A percentile compares a stretch with the other conserved stretches of the same genome.
These are phyloP conservation scores for Hecatera dysodea DNA, from an alignment of 2,888 invertebrate species.

Conservation along the genomic window DNA sequence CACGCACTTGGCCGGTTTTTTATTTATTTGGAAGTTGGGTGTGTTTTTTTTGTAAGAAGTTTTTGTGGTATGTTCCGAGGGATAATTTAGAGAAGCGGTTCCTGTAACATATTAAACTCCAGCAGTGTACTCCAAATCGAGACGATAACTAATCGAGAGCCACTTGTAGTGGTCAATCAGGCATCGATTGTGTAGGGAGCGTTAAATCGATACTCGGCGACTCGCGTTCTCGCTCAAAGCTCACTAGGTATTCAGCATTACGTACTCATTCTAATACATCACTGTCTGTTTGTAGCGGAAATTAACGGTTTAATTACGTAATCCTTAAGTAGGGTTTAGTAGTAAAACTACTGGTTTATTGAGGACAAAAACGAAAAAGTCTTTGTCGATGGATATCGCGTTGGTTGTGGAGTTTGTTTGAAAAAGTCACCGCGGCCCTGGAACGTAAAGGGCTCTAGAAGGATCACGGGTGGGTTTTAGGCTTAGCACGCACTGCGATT, in stretches of 20 bases:
- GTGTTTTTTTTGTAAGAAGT: too few relatives aligned
- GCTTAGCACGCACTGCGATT: too few relatives aligned
- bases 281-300: neutral
- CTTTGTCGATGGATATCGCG: too few relatives aligned
- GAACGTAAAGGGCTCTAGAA: too few relatives aligned
- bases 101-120: neutral
- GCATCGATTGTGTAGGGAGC: slow-evolving; percentile 49
- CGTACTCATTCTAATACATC: neutral
- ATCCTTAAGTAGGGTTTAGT: neutral
- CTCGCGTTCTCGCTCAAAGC: slow-evolving; percentile 15
- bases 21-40: too few relatives aligned
- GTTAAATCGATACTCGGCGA: slow-evolving; percentile 61
- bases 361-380: too few relatives aligned
- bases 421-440: too few relatives aligned
- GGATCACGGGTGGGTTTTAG: too few relatives aligned
- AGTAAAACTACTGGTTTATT: neutral
- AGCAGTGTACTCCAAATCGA: neutral
- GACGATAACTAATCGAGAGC: slow-evolving; percentile 43
- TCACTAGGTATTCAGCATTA: slow-evolving; percentile 41
- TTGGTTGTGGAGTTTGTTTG: too few relatives aligned
- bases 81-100: too few relatives aligned
- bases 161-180: slow-evolving; percentile 7
- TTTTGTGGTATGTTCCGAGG: too few relatives aligned
- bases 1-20: too few relatives aligned
- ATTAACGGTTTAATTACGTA: slow-evolving; percentile 21